These are phyloP conservation scores for Brachionus plicatilis DNA, from an alignment of 1,140 invertebrate species.

Conservation along the genomic window DNA sequence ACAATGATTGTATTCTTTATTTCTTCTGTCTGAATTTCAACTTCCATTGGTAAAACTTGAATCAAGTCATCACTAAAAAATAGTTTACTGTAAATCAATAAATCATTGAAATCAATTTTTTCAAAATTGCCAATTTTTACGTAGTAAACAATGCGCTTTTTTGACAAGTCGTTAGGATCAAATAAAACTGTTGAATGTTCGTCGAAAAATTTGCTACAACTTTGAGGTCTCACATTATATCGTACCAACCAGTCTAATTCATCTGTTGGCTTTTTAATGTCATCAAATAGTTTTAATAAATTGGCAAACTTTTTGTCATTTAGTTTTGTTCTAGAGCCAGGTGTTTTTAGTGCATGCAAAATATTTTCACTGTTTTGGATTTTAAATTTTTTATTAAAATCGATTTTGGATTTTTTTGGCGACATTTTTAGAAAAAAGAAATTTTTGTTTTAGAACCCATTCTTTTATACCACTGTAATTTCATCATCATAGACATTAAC, in stretches of 20 bases:
- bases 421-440: constrained; percentile 2
- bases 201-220: constrained; percentile 44
- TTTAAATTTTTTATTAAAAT: constrained; percentile 7
- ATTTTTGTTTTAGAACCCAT: neutral
- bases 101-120: constrained; percentile 42
- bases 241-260: constrained; percentile 50
- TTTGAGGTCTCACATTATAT: constrained; percentile 49
- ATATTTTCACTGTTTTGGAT: constrained; percentile 1
- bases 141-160: constrained; percentile 47
- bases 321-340: neutral
- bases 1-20: constrained; percentile 42
- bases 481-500: neutral
- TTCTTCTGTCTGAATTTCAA: constrained; percentile 43
- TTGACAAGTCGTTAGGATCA: constrained; percentile 42
- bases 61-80: constrained; percentile 46
- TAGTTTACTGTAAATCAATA: constrained; percentile 45
- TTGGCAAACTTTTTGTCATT: constrained; percentile 28
- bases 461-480: neutral
- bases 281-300: constrained; percentile 42
- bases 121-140: constrained; percentile 46
- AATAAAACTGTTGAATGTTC: constrained; percentile 46
- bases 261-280: constrained; percentile 45
- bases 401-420: constrained; percentile 1
- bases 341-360: neutral
- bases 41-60: constrained; percentile 42